Evolutionary conservation across 2,113 vertebrate species (phyloP), one percentile per base, ranked within the genome.

Genomic region (Zapornia atra): DNA sequence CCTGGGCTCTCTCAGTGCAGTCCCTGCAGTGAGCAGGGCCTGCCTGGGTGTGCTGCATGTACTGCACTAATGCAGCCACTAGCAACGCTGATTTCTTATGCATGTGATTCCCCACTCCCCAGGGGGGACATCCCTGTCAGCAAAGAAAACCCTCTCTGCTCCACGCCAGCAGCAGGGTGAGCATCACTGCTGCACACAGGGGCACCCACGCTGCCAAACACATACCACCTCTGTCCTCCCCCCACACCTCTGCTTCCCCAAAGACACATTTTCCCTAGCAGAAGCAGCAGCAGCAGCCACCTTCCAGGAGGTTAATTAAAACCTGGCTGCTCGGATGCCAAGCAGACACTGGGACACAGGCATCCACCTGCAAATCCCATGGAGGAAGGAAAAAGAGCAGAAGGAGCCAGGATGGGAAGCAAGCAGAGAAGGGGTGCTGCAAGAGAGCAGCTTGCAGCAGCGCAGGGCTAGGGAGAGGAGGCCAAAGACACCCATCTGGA

Each of bases 31-130:
- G 40, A 64, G 56, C 25, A 46, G 42, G 19, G 38, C 38, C n/a
- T n/a, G 50, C 18, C 56, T 1, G 3, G 29, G 6, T 8, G 42
- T 3, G 0, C 1, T 21, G 36, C 8, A 0, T 5, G 16, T 2
- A 5, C 7, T 46, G 59, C 81, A 40, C 18, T 18, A 46, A 71
- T 2, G 34, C 53, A 66, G 12, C 51, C 31, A 22, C 46, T n/a
- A 29, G 28, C 29, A 53, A 14, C n/a, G 0, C 20, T 4, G 22
- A 53, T 42, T 63, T 50, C 77, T 57, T 28, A 34, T 2, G 34
- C 3, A 0, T 13, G 53, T 17, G 44, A 73, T 83, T 64, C 82
- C 82, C 50, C 44, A 40, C 0, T 36, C 28, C 28, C n/a, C 53
- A 20, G 42, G 20, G 17, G 29, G 20, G 15, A 50, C 22, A 34